Conservation (phyloP, 2,113 vertebrate species). For the Corythaixoides concolor region DNA sequence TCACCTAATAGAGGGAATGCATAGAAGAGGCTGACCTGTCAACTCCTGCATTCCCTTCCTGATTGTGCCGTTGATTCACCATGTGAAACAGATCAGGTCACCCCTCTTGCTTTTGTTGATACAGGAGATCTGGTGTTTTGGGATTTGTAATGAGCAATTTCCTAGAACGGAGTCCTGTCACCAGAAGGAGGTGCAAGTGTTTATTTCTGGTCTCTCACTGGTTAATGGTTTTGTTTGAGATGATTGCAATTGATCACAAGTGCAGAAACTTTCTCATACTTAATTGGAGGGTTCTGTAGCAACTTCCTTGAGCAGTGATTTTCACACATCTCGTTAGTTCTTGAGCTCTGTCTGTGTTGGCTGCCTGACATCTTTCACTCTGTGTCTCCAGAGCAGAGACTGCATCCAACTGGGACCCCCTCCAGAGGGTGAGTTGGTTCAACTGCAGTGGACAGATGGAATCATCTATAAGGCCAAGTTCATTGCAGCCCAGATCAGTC, state of each 20-base stretch:
- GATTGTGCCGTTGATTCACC: neutral
- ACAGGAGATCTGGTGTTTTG: neutral
- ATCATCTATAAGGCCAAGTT: constrained; percentile 87
- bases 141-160: neutral
- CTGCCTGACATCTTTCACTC: neutral
- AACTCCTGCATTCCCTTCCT: neutral
- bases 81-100: neutral
- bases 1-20: neutral
- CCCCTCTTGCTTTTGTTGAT: neutral
- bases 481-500: constrained; percentile 81
- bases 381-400: constrained; percentile 85
- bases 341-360: neutral
- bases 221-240: neutral
- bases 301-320: neutral
- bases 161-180: neutral
- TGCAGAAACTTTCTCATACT: neutral
- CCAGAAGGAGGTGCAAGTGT: neutral
- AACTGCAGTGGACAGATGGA: constrained; percentile 82
- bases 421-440: constrained; percentile 81
- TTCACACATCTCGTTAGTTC: too few relatives aligned
- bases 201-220: neutral
- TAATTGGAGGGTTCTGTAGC: accelerated
- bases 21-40: neutral
- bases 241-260: neutral
- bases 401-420: constrained; percentile 86